Evolutionary conservation across 2,113 vertebrate species (phyloP), one percentile per base, ranked within the genome.

Genomic region (Cyphomyrus plagiostoma): DNA sequence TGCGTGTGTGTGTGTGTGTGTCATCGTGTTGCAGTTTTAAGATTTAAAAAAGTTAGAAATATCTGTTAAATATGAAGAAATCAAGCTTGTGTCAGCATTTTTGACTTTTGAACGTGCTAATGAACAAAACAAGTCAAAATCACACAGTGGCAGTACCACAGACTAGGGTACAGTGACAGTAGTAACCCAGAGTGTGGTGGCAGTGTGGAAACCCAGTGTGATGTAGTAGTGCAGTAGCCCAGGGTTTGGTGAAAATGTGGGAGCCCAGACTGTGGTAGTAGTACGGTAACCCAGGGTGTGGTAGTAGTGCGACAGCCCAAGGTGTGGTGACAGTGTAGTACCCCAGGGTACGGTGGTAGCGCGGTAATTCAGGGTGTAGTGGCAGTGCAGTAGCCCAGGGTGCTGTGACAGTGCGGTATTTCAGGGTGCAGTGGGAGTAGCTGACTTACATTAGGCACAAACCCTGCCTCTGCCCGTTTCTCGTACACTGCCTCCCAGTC

Each of bases 371-470:
- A 58, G 21, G 53, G 53, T 23, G 5, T 0, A 0, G 53, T 56
- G 53, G 1, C 4, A n/a, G 56, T 62, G 56, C 1, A 2, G 21
- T 58, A 58, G 21, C 7, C 23, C 58, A 62, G 8, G 7, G 58
- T 62, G 58, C 0, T 3, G n/a, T 66, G 62, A 10, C 62, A 46
- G 45, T 85, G 23, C 19, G 1, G 17, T 46, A 23, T 21, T 2
- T 48, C 46, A 26, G 23, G 19, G 46, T n/a, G 11, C 52, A 48
- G 30, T 45, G 56, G 11, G 42, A 45, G 56, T 77, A 21, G 80
- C 88, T 10, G 35, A 93, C 98, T 97, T 91, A 99, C 98, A 0
- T 99, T 99, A 87, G 98, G 98, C 91, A 99, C 98, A 0, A 99
- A 99, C 91, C 96, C 98, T 0, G 98, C 97, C 90, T 97, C 97